Evolutionary conservation across 2,113 vertebrate genomes (phyloP).

Genomic region (Oenanthe oenanthe): DNA sequence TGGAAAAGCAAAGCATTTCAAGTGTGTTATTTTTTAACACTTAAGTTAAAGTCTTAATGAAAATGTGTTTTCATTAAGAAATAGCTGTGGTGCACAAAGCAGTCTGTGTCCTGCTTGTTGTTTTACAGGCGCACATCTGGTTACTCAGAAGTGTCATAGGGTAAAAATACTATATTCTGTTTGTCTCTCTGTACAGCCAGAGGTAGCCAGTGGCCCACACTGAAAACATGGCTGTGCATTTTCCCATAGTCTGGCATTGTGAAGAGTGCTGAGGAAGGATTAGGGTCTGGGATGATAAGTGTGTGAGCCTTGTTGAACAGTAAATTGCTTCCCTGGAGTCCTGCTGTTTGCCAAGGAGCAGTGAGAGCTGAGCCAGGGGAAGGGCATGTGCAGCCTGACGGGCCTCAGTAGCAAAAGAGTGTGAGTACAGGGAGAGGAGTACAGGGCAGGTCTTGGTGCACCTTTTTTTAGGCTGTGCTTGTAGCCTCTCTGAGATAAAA

Average conservation of each 20-base stretch:
- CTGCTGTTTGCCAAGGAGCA: not conserved
- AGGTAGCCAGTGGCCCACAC: not conserved
- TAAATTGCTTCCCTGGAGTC: not conserved
- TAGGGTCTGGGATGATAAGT: not conserved
- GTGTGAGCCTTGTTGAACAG: fast-evolving
- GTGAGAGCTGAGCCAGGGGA: fast-evolving
- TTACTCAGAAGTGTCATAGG: not conserved
- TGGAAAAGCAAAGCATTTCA: not conserved
- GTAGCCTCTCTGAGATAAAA: not conserved
- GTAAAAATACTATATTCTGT: not conserved
- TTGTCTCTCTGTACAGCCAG: not conserved
- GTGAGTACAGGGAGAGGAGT: not conserved
- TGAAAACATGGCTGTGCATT: not conserved
- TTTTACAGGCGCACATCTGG: not conserved
- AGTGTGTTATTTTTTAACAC: not conserved
- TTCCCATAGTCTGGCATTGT: fast-evolving
- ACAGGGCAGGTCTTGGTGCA: not conserved
- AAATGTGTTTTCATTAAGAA: not conserved
- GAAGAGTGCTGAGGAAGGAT: not conserved
- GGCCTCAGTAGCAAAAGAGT: not conserved
- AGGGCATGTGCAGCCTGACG: too few species aligned
- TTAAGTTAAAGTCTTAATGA: not conserved
- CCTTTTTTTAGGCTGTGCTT: not conserved
- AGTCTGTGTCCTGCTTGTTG: not conserved
- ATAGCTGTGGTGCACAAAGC: not conserved